Evolutionary conservation across 2,797 vertebrate species (phyloP).

Genomic region (Cyprinodon diabolis): DNA sequence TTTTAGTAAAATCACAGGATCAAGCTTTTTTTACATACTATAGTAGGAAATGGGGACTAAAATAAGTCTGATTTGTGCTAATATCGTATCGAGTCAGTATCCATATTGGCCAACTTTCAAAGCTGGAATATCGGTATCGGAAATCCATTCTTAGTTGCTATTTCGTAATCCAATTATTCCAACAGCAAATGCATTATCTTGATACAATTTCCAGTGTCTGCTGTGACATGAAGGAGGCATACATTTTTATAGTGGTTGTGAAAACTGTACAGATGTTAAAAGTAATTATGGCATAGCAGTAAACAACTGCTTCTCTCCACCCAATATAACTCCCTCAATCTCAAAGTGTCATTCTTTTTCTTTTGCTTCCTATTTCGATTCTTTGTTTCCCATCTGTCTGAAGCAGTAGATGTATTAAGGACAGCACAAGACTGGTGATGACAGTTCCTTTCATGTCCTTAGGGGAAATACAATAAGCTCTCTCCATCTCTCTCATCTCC

Average conservation of each 20-base stretch:
- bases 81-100: too few relatives aligned
- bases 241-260: conserved; percentile 33
- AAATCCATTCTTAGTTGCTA: too few relatives aligned
- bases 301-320: conserved; percentile 34
- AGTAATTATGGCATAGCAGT: conserved; percentile 29
- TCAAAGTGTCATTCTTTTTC: conserved; percentile 19
- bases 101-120: too few relatives aligned
- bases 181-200: conserved; percentile 16
- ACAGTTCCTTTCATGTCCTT: conserved; percentile 73
- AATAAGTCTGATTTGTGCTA: too few relatives aligned
- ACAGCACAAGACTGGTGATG: conserved; percentile 69
- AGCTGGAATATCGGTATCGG: neutral
- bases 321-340: conserved; percentile 50
- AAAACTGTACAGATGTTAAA: conserved; percentile 27
- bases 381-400: conserved; percentile 53
- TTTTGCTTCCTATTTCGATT: conserved; percentile 29
- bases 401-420: conserved; percentile 65
- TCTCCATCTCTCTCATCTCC: conserved; percentile 61
- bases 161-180: conserved; percentile 34
- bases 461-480: conserved; percentile 59
- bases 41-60: too few relatives aligned
- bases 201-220: conserved; percentile 26
- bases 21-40: too few relatives aligned
- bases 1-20: too few relatives aligned
- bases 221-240: conserved; percentile 25